Evolutionary conservation across 2,888 invertebrate genomes (phyloP).

Genomic region (Ormyrus thymus): DNA sequence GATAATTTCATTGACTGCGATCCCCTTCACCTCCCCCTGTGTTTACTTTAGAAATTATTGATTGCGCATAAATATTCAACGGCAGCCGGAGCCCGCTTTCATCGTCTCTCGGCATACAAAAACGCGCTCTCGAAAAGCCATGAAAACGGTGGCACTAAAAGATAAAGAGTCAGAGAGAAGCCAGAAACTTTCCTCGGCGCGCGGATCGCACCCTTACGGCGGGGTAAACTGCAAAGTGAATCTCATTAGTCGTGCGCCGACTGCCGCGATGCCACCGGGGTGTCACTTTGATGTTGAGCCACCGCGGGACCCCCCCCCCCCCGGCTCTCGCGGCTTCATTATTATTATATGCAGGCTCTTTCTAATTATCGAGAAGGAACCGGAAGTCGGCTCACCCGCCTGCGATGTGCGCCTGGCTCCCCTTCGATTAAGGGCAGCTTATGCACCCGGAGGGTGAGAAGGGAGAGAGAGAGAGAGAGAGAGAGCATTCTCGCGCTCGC

Average conservation of each 20-base stretch:
- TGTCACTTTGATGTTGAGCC: slow-evolving; percentile 69
- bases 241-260: slow-evolving; percentile 72
- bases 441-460: background rate
- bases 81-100: background rate
- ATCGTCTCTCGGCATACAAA: slow-evolving; percentile 48
- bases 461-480: slow-evolving; percentile 8
- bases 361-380: slow-evolving; percentile 70
- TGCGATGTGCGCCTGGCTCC: background rate
- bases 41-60: too few relatives aligned
- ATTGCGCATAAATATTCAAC: slow-evolving; percentile 46
- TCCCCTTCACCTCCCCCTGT: too few relatives aligned
- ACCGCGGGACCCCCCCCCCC: slow-evolving; percentile 61
- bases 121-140: slow-evolving; percentile 57
- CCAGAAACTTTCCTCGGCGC: slow-evolving; percentile 9
- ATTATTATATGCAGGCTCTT: slow-evolving; percentile 67
- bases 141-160: slow-evolving; percentile 59
- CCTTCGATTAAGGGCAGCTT: slow-evolving; percentile 7
- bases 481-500: background rate
- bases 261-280: slow-evolving; percentile 60
- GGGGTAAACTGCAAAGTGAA: slow-evolving; percentile 70
- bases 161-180: background rate
- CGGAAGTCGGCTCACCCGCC: slow-evolving; percentile 62
- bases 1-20: too few relatives aligned
- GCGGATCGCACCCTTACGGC: background rate
- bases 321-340: slow-evolving; percentile 63